phyloP scores from a whole-genome alignment of 2,888 invertebrate species.

The Sussaba pulchella region DNA sequence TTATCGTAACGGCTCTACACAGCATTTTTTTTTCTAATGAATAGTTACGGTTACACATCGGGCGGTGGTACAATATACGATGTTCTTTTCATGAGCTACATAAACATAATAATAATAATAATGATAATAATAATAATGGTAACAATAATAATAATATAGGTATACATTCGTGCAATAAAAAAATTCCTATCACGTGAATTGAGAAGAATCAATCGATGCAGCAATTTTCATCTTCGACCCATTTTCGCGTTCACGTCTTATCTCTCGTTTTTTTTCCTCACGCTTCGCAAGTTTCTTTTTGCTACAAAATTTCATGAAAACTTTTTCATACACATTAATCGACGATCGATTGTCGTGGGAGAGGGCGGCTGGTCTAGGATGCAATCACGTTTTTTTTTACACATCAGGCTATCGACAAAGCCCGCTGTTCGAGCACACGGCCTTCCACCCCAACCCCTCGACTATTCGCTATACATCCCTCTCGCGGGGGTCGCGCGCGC shows the following conservation, averaged over 20 bases:
- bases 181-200: constrained; percentile 14
- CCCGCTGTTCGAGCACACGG: no score
- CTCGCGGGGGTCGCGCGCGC: no score
- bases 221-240: constrained; percentile 4
- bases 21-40: constrained; percentile 49
- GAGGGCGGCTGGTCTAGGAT: no score
- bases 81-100: constrained; percentile 3
- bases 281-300: not conserved
- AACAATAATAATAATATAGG: constrained; percentile 20
- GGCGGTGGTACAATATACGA: constrained; percentile 14
- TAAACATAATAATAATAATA: constrained; percentile 10
- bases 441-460: no score
- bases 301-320: not conserved
- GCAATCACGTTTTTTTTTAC: no score
- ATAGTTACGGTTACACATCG: constrained; percentile 52
- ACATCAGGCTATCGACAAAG: no score
- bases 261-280: not conserved
- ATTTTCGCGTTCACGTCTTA: not conserved
- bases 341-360: not conserved
- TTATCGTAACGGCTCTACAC: constrained; percentile 3
- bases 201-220: constrained; percentile 12
- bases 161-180: constrained; percentile 31
- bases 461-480: no score
- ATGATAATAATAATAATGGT: constrained; percentile 7
- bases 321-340: not conserved